A percentile compares a stretch with the other conserved stretches of the same genome.
Conservation (phyloP, 2,113 vertebrate genomes). For the Coryphaenoides rupestris region DNA sequence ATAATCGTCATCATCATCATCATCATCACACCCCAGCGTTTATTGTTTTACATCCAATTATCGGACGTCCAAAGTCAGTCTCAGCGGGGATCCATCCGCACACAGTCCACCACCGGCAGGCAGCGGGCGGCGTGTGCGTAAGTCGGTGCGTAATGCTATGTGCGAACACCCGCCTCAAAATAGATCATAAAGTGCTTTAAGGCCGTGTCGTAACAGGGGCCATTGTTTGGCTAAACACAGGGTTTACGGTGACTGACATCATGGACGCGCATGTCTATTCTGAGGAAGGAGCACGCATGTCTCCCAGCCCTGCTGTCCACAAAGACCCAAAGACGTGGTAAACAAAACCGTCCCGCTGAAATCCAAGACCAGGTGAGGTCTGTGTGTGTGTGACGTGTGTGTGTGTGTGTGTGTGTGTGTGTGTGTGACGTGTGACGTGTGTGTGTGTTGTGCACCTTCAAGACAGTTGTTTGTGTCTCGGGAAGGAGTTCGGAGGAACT, state of each 20-base stretch:
- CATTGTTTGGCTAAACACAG: background rate
- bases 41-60: constrained; percentile 28
- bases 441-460: no score
- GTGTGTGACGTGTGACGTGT: no score
- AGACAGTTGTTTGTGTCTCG: no score
- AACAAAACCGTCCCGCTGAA: background rate
- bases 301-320: background rate
- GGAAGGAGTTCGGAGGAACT: no score
- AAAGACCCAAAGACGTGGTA: background rate
- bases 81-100: background rate
- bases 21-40: constrained; percentile 8
- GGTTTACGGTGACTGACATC: constrained; percentile 6
- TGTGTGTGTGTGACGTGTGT: no score
- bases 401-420: no score
- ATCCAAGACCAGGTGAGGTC: background rate
- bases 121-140: no score
- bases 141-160: background rate
- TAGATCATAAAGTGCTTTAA: constrained; percentile 17
- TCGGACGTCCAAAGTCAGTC: no score
- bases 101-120: background rate
- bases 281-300: background rate
- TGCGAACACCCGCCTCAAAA: constrained; percentile 4
- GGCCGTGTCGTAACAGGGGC: constrained; percentile 3
- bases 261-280: background rate
- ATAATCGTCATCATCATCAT: no score